Evolutionary conservation across 2,113 vertebrate genomes (phyloP), one percentile per base, ranked within the genome.

Genomic region (Silurus glanis): DNA sequence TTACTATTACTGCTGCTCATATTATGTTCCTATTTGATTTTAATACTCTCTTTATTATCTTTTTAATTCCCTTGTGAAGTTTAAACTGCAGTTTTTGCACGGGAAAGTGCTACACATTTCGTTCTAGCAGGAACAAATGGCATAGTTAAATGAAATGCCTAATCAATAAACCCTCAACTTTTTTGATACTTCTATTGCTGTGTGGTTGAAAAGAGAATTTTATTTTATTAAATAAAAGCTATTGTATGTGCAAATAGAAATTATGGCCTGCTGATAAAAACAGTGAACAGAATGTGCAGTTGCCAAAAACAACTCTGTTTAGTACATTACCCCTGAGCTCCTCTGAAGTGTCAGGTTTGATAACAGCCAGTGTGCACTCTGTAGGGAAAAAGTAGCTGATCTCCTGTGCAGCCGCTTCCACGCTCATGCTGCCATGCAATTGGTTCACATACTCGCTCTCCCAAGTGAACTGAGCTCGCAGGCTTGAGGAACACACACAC

Each of bases 311-410:
- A n/a, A n/a, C n/a, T 23, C 59, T 14, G 45, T 62, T 51, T 25
- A 28, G 37, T 49, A 28, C 5, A 12, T 28, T 49, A 96, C 95
- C 94, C 94, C 51, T 92, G 88, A 94, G 92, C n/a, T 94, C 84
- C 79, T 94, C 89, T 87, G 92, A 49, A n/a, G 91, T 92, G 66
- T 95, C 92, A 0, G 95, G 95, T 91, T 95, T 96, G 85, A 96
- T 95, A 61, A 95, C 89, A 5, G 95, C 95, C 89, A 96, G 91
- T 0, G 95, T 96, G 28, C 85, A 88, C 87, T 96, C 92, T 69
- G 81, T 88, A 21, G 94, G 94, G 91, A 96, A 96, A 92, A 96
- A 94, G 89, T 94, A 94, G 87, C 80, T 69, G 89, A 96, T 93
- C 90, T 95, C 95, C 82, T 12, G 87, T 58, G 94, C 90, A 14